A percentile compares a stretch with the other conserved stretches of the same genome.
Conservation (phyloP, 37 sponge, comb jelly and placozoan species). For the Diacarnus erythraeanus region DNA sequence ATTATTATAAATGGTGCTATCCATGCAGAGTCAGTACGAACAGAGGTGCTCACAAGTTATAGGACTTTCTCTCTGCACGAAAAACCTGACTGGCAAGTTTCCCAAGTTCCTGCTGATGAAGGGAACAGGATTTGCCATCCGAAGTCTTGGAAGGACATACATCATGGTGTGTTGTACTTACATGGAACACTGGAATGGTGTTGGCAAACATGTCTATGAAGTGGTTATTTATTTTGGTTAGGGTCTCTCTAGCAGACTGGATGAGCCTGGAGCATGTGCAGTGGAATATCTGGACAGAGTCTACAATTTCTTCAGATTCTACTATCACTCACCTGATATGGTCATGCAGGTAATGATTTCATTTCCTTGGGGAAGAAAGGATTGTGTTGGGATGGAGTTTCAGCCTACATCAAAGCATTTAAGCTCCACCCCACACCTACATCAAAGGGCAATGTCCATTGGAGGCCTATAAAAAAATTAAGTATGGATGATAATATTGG, state of each 20-base stretch:
- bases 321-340: conserved; percentile 39
- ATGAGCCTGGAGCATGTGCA: conserved; percentile 38
- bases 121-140: conserved; percentile 35
- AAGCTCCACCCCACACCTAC: no score
- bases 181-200: background rate
- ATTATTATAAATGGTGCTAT: background rate
- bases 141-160: conserved; percentile 29
- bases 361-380: no score
- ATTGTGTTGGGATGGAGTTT: no score
- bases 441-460: no score
- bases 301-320: conserved; percentile 57
- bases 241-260: conserved; percentile 44
- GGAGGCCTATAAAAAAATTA: no score
- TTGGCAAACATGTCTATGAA: background rate
- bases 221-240: background rate
- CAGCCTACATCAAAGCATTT: no score
- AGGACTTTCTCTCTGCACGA: conserved; percentile 26
- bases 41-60: conserved; percentile 57
- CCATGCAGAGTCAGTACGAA: conserved; percentile 31
- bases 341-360: conserved; percentile 51
- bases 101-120: conserved; percentile 42
- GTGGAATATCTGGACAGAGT: conserved; percentile 19
- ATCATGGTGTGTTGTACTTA: conserved; percentile 43
- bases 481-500: no score
- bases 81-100: conserved; percentile 34